Evolutionary conservation across 2,888 invertebrate genomes (phyloP), one percentile per base, ranked within the genome.

Genomic region (Pyrgus malvae): DNA sequence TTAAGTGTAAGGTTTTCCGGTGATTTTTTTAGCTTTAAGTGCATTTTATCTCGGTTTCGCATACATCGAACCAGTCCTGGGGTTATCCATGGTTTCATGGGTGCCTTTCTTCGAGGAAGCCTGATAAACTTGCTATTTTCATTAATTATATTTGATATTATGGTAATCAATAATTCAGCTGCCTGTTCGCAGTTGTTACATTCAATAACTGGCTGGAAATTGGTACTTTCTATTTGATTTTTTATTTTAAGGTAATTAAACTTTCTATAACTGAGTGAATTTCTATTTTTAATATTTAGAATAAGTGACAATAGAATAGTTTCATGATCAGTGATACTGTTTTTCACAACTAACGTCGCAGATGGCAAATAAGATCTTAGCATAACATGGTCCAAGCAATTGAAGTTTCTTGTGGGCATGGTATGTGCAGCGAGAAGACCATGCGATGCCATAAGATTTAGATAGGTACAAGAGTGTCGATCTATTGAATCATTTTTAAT

Each of bases 51-150:
- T 8, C 55, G 33, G 31, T 55, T 55, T 25, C 45, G 23, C 8
- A 58, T 55, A 7, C 55, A 58, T 7, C 50, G 40, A 14, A 58
- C n/a, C 2, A 58, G 29, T 3, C 57, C 55, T 9, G 57, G 46
- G 2, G 50, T 55, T 1, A 58, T 58, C 55, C 57, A 57, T 1
- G 57, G 54, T 12, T 57, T 57, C 0, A 49, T 17, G 4, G 44
- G 44, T 6, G 19, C 19, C 31, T 44, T 44, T 4, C 31, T 9
- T 8, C 31, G 29, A 5, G 29, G 44, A 19, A 44, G 29, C 16
- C 3, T 27, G 9, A 27, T 42, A 4, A 27, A 4, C 1, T 16
- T 27, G 9, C 27, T 27, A 16, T 16, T 11, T 9, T 8, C 2
- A 16, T 19, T 45, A 0, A 45, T 11, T 19, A 31, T 29, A 11